Base-by-base conservation (phyloP, 1,140 invertebrate genomes). In the Calosoma granatense region DNA sequence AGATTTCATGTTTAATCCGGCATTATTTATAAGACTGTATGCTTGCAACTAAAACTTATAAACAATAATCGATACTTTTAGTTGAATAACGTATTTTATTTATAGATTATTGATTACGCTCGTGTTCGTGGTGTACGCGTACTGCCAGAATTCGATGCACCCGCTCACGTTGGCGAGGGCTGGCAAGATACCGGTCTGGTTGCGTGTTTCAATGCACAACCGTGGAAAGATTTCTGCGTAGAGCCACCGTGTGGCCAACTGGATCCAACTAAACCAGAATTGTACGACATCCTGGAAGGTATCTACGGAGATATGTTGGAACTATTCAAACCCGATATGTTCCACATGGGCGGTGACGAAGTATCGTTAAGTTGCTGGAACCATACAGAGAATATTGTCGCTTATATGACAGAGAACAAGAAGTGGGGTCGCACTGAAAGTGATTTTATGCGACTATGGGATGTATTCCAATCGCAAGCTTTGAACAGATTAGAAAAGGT, bases 331-430 rank as follows among this genome's bases (percentile, higher is more conserved):
- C 81, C 86, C 0, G 87, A 90, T 63, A 72, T 92, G 0, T 92
- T 92, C 69, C 90, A 94, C 64, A 91, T 92, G 88, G 90, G 90
- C 20, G 90, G 90, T 0, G 90, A 92, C 65, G 90, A 94, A 67
- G 70, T 81, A 1, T 73, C 77, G 58, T 65, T 80, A 17, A 72
- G 74, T 22, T 92, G 90, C 65, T 94, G 90, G 90, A 89, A 87
- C 63, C 78, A 80, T 1, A 84, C 82, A 0, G 62, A 69, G 4
- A 70, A 72, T 15, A 86, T 93, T 61, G 77, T 74, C 36, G 67
- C 81, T 2, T 90, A 85, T 80, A 88, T 93, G 85, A 36, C 69
- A 53, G 71, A 76, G 1, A 70, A 75, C 1, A 73, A 81, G 63
- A 72, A 78, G 3, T 83, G 83, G 81, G 69, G 72, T 58, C 64